Evolutionary conservation across 2,888 invertebrate genomes (phyloP).

Genomic region (Epirrhoe tristata): DNA sequence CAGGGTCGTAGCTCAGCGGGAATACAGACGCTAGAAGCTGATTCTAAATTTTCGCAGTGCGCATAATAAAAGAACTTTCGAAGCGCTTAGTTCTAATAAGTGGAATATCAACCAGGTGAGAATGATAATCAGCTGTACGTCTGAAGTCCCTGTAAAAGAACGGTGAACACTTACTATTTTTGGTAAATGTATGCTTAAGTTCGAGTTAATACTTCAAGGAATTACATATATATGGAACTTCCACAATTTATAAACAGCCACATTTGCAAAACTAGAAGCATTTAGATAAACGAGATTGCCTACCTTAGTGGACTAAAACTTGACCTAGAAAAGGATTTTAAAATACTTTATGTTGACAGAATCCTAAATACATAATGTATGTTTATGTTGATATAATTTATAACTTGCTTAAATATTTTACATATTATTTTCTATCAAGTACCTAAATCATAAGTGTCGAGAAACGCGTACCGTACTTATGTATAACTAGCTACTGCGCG

Average conservation of each 20-base stretch:
- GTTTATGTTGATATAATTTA: neutral
- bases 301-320: constrained; percentile 6
- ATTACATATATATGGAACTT: neutral
- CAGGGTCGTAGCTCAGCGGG: too few species aligned
- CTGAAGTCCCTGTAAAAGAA: too few species aligned
- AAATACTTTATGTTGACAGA: constrained; percentile 10
- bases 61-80: too few species aligned
- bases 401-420: neutral
- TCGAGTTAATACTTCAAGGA: neutral
- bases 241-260: neutral
- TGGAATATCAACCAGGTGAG: too few species aligned
- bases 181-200: too few species aligned
- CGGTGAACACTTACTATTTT: too few species aligned
- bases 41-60: too few species aligned
- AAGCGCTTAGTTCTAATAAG: too few species aligned
- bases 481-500: too few species aligned
- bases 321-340: constrained; percentile 4
- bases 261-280: constrained; percentile 11
- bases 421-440: neutral
- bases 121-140: too few species aligned
- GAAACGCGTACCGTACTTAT: too few species aligned
- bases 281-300: constrained; percentile 6
- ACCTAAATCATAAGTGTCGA: neutral
- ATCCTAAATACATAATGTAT: neutral
- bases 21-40: too few species aligned